Base-by-base conservation (phyloP, 2,888 invertebrate species). In the Drosophila picticornis region DNA sequence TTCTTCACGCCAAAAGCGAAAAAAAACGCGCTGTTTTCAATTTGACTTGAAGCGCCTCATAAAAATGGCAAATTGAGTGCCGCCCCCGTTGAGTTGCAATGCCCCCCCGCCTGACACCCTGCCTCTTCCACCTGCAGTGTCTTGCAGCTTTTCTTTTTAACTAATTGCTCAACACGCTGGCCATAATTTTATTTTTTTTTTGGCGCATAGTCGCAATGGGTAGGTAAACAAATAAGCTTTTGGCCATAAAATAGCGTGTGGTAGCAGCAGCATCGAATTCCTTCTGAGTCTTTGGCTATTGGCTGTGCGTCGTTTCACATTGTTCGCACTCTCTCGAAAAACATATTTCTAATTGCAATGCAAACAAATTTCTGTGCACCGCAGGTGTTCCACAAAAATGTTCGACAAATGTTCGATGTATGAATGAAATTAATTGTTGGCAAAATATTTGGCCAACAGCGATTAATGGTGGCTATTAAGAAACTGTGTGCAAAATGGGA, bases 31-130 rank as follows among this genome's bases (percentile, higher is more conserved):
- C 52, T 84, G 84, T 72, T 88, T 83, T 88, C 77, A 83, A 88
- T 88, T 77, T 77, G 71, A 71, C 69, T 86, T 81, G 71, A 74
- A 80, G 83, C 88, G 84, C 80, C 90, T 84, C 87, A 89, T 90
- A 88, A 88, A 88, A 90, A 89, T 90, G 82, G 90, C 84, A 82
- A 88, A 89, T 89, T 88, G 80, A 90, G 90, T 89, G 87, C 84
- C 69, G 90, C 84, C 83, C 84, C 84, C 90, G 90, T 88, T 85
- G 84, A 59, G 90, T 75, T 55, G 59, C 66, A 60, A 63, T 34
- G 31, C 19, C 67, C n/a, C 66, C 38, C 27, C 34, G 6, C 29
- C 7, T 16, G 22, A 46, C 22, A 25, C 27, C 27, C 9, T 27
- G 27, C 56, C 51, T 43, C 22, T 19, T 10, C 29, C 60, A 34